Evolutionary conservation across 2,113 vertebrate species (phyloP), one percentile per base, ranked within the genome.

Genomic region (Nettapus auritus): DNA sequence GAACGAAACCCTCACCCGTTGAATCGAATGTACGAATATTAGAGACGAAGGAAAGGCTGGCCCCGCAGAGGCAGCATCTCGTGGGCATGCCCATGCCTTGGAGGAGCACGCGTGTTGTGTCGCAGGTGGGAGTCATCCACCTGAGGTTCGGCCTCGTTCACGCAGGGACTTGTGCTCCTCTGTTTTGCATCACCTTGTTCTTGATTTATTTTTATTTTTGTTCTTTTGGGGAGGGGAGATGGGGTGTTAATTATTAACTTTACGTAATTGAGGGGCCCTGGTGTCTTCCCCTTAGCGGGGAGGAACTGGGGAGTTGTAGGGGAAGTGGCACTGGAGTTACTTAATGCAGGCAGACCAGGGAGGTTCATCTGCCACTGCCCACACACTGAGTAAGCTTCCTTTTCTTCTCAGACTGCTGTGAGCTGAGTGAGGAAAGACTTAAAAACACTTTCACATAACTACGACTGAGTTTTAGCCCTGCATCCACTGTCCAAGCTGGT

Each of bases 131-230:
- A 63, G 23, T 50, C 21, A 3, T n/a, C 10, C 70, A 26, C 9
- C 66, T 76, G 84, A 71, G 88, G 81, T 57, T 68, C 62, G 79
- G 75, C 93, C 84, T 88, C 13, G 0, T 34, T 82, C 59, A 42
- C 69, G 63, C 57, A 86, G 77, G 50, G 53, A 57, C 60, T 75
- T 2, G 0, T 81, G 55, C 57, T 77, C 62, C 77, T 93, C 73
- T 69, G n/a, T 23, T 88, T 71, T 67, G 34, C 73, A 60, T 84
- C 92, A 91, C 87, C 59, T 93, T 23, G 0, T 88, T 90, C 69
- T 83, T 88, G 64, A 60, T 81, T 94, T 93, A 92, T 81, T 73
- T 93, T 82, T 76, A 36, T 92, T 64, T 73, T 87, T 36, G 85
- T 80, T 75, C 29, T 22, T 26, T 7, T 33, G 38, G 44, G 75